A percentile compares a stretch with the other conserved stretches of the same genome.
phyloP scores from a whole-genome alignment of 2,113 vertebrate genomes.

The Pica pica region DNA sequence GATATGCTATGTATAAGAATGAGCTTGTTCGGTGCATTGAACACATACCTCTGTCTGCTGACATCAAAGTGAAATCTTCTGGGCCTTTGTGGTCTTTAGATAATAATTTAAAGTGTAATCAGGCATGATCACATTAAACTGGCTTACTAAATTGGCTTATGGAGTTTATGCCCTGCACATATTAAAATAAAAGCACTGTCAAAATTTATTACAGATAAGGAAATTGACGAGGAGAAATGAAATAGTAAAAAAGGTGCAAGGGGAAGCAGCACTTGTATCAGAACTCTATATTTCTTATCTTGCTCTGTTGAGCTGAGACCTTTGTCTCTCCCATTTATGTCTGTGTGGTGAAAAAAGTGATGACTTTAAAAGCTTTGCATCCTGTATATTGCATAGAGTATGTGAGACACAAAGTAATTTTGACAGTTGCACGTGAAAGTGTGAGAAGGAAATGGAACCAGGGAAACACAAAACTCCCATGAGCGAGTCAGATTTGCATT shows the following conservation, averaged over 20 bases:
- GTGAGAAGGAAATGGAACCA: neutral
- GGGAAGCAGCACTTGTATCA: neutral
- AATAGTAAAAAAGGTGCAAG: neutral
- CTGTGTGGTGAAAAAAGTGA: neutral
- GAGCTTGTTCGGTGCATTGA: neutral
- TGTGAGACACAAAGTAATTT: neutral
- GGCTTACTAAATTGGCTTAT: neutral
- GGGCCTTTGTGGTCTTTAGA: neutral
- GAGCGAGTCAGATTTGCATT: neutral
- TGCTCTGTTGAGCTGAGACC: neutral
- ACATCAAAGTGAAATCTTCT: neutral
- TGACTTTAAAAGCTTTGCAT: conserved; percentile 26
- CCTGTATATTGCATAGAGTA: neutral
- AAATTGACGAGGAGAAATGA: neutral
- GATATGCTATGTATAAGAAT: neutral
- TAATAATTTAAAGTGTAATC: neutral
- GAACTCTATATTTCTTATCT: neutral
- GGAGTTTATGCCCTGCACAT: neutral
- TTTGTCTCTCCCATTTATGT: neutral
- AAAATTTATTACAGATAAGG: neutral
- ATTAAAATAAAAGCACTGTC: neutral
- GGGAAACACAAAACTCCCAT: neutral
- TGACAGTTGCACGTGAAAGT: neutral
- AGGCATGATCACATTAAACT: neutral
- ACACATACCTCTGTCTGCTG: neutral